Evolutionary conservation across 1,140 invertebrate species (phyloP), one percentile per base, ranked within the genome.

Genomic region (Platyura marginata): DNA sequence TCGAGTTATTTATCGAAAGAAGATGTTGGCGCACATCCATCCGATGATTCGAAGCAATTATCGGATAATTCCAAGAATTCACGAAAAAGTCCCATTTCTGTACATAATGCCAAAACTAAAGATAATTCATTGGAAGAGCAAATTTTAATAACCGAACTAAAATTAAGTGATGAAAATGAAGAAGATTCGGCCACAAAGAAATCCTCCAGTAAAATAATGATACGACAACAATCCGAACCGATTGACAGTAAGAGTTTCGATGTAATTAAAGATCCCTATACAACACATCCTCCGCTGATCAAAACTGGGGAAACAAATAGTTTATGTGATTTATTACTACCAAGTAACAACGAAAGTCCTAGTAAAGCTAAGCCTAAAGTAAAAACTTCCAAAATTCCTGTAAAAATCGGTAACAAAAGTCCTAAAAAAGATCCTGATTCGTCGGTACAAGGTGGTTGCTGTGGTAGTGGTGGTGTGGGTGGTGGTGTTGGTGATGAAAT

Each of bases 351-450:
- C 45, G 2, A 38, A 18, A 43, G 3, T 45, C 47, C 21, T 47
- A 23, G 38, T 48, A 1, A 39, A 38, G 42, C 45, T n/a, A 43
- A 38, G 18, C 21, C 13, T 10, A 61, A 59, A 32, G 49, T 49
- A 3, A 59, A 59, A 22, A 61, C 58, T 44, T 61, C 59, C 0
- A 61, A 61, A 44, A 61, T 61, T 20, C 59, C 59, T 3, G 52
- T 61, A 0, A 57, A 58, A 39, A 51, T 59, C 8, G 23, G 46
- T 51, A 19, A 29, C 46, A 10, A 46, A 22, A 29, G 25, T 29
- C 25, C 25, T 6, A 29, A 29, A 13, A 6, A 29, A 6, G 25
- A 29, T 5, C 47, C 51, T 5, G 58, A 59, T 23, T 56, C 59
- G 35, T 55, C 57, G 5, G 58, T 55, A 5, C 56, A 55, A 6